A percentile compares a stretch with the other conserved stretches of the same genome.
Conservation (phyloP, 2,797 vertebrate species). For the Hapalemur alaotrensis region DNA sequence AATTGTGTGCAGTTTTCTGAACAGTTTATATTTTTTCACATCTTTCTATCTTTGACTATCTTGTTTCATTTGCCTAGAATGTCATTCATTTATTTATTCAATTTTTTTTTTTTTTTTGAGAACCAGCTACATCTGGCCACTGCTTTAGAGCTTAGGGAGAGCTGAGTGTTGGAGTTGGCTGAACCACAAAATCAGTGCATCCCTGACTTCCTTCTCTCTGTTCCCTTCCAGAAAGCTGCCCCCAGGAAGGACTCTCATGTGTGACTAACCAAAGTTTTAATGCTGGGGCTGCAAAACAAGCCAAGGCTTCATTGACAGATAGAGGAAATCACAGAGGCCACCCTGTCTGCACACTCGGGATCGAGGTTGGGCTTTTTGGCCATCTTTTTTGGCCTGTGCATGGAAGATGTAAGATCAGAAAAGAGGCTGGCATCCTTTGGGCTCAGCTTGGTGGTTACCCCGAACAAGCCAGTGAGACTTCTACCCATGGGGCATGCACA, state of each 20-base stretch:
- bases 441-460: not conserved
- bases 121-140: not conserved
- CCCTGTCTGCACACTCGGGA: not conserved
- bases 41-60: not conserved
- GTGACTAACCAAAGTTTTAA: not conserved
- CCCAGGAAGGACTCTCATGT: not conserved
- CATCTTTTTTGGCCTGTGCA: not conserved
- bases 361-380: not conserved
- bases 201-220: not conserved
- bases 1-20: not conserved
- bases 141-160: not conserved
- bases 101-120: not conserved
- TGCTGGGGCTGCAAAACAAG: not conserved
- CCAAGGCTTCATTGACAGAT: not conserved
- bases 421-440: not conserved
- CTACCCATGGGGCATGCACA: not conserved
- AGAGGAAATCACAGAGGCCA: not conserved
- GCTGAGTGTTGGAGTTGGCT: not conserved
- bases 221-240: not conserved
- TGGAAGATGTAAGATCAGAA: not conserved
- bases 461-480: not conserved
- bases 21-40: not conserved
- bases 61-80: not conserved
- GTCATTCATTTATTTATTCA: not conserved
- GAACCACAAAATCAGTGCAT: not conserved